phyloP scores from a whole-genome alignment of 64 coral and sea anemone species.

The Stichodactyla helianthus region DNA sequence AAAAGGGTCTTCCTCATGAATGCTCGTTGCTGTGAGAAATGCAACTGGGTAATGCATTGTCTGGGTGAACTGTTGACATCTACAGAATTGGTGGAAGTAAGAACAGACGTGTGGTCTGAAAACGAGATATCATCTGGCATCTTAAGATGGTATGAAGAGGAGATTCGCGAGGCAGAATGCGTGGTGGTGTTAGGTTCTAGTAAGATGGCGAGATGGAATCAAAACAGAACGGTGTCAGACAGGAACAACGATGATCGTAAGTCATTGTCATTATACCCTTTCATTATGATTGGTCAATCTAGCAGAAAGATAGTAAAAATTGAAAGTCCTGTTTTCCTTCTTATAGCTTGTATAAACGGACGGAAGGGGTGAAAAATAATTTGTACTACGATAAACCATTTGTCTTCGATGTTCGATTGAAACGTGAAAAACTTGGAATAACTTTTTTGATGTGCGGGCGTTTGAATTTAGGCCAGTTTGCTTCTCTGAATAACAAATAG shows the following conservation, averaged over 20 bases:
- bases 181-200: constrained; percentile 48
- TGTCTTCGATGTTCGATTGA: not conserved
- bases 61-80: constrained; percentile 47
- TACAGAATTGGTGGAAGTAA: constrained; percentile 53
- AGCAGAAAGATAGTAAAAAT: no score
- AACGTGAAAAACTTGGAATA: no score
- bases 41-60: constrained; percentile 63
- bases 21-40: constrained; percentile 70
- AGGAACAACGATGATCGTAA: not conserved
- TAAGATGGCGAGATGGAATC: constrained; percentile 35
- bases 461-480: no score
- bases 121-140: constrained; percentile 60
- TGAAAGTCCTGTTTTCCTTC: no score
- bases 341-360: constrained; percentile 12
- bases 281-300: not conserved
- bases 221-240: not conserved
- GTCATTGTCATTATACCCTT: not conserved
- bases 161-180: constrained; percentile 63
- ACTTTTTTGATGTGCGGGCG: no score
- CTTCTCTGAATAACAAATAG: no score
- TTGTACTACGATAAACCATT: not conserved
- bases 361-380: constrained; percentile 16
- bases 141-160: constrained; percentile 68
- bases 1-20: constrained; percentile 57
- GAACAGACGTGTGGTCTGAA: constrained; percentile 57